Base-by-base conservation (phyloP, 2,888 invertebrate species). In the Drosophila rellima region DNA sequence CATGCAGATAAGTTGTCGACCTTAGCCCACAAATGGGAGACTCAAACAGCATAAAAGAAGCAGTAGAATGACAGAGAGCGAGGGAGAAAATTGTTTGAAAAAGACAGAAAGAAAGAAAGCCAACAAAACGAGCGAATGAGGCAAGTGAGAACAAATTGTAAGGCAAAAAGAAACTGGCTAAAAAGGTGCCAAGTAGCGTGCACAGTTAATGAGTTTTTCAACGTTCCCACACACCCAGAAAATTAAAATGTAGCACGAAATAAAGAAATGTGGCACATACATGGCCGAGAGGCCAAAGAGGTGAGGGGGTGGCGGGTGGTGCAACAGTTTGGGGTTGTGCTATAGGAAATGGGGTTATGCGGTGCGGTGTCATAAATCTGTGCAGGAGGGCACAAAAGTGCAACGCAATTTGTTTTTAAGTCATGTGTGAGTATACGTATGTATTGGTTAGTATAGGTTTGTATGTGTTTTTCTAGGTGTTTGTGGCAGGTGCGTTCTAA, bases 161-260 rank as follows among this genome's bases (percentile, higher is more conserved):
- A 77, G 69, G 61, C 67, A 50, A 57, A 56, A 44, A 48, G 45
- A 52, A 55, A 55, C 57, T 51, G 56, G 56, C 65, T 61, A 52
- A 88, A 47, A 83, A 89, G 85, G 88, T 89, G 85, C 85, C 88
- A 85, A 89, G 85, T 87, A 78, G 85, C 89, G 85, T 89, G 87
- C 88, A 80, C 88, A 84, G 89, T 89, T 85, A 85, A 85, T 89
- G 85, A 85, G 88, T 85, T 89, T 87, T 87, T 78, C 81, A 80
- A 66, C 79, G 61, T 63, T 63, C 56, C 15, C 37, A 15, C 35
- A 20, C 33, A 15, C 42, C 3, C 42, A 56, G 57, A 62, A 74
- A 80, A 87, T 85, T 89, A 78, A 89, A 85, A 85, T 87, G 87
- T 85, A 61, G 82, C 79, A 84, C 89, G 89, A 84, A 79, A 78